Base-by-base conservation (phyloP, 2,113 vertebrate species). In the Protobothrops mucrosquamatus region DNA sequence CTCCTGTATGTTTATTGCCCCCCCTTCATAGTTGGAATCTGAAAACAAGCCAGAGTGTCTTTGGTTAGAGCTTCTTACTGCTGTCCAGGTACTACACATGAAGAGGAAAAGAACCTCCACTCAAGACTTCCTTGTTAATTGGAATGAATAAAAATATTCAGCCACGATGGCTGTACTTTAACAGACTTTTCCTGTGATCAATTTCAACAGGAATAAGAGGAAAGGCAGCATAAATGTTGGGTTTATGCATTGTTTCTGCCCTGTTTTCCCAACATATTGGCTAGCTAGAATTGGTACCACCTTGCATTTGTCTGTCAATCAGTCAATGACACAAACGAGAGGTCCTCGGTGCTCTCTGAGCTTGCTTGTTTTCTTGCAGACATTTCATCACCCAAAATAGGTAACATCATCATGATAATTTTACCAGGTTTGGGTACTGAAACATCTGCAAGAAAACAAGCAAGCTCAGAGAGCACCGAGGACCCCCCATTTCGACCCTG, bases 81-180 rank as follows among this genome's bases (percentile, higher is more conserved):
- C 61, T 43, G 2, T 57, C 88, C 57, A 18, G 55, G 24, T 81
- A 54, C 52, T 46, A 12, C 15, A 48, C 54, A 26, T 43, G 6
- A n/a, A 51, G 56, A 24, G 55, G 20, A 86, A 86, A 87, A 5
- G 0, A 46, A 22, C 87, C 7, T 61, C 22, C 34, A 57, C 8
- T 56, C 85, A 52, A 56, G 61, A 81, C 54, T 69, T 48, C 22
- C 51, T 89, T 81, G 56, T 88, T 57, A 46, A 34, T 56, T 89
- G n/a, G 88, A 92, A 89, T 89, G 64, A 85, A 57, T 57, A 64
- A 51, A 43, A 39, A 14, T 57, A 92, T 89, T 92, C 64, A 89
- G 39, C 34, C 87, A 54, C 34, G 1, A 24, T 34, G 39, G 39
- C 43, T 92, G 39, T 3, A 3, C 48, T 92, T 92, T 51, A 88